A percentile compares a stretch with the other conserved stretches of the same genome.
Evolutionary conservation across 2,797 vertebrate genomes (phyloP).

Genomic region (Bufotes viridis): DNA sequence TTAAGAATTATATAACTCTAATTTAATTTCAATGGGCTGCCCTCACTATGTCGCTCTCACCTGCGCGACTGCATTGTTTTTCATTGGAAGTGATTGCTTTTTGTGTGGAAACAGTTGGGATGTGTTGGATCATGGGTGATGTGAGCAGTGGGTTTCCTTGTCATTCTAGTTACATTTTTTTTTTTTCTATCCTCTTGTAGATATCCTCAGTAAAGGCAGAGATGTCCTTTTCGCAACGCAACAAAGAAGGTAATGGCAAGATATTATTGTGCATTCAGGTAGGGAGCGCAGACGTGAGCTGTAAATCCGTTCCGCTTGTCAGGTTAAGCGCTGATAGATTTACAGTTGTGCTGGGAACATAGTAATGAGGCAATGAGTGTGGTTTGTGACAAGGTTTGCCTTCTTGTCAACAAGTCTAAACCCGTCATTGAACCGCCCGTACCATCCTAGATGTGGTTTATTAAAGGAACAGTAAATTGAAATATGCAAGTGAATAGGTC

Average conservation of each 20-base stretch:
- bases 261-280: not conserved
- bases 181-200: constrained; percentile 9
- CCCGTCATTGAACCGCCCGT: not conserved
- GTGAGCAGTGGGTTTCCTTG: not conserved
- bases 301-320: constrained; percentile 2
- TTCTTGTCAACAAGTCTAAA: not conserved
- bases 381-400: not conserved
- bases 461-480: not conserved
- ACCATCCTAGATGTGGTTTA: not conserved
- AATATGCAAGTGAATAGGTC: not conserved
- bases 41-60: too few relatives aligned
- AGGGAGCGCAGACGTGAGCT: not conserved
- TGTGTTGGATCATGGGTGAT: not conserved
- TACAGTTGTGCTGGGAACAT: constrained; percentile 3
- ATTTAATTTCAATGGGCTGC: too few relatives aligned
- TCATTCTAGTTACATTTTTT: not conserved
- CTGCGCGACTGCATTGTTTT: too few relatives aligned
- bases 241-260: constrained; percentile 46
- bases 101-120: not conserved
- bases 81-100: too few relatives aligned
- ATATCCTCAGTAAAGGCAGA: constrained; percentile 50
- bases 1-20: too few relatives aligned
- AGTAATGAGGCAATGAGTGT: constrained; percentile 6
- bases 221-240: constrained; percentile 35
- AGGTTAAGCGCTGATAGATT: constrained; percentile 12